Evolutionary conservation across 2,797 vertebrate species (phyloP), one percentile per base, ranked within the genome.

Genomic region (Gila robusta): DNA sequence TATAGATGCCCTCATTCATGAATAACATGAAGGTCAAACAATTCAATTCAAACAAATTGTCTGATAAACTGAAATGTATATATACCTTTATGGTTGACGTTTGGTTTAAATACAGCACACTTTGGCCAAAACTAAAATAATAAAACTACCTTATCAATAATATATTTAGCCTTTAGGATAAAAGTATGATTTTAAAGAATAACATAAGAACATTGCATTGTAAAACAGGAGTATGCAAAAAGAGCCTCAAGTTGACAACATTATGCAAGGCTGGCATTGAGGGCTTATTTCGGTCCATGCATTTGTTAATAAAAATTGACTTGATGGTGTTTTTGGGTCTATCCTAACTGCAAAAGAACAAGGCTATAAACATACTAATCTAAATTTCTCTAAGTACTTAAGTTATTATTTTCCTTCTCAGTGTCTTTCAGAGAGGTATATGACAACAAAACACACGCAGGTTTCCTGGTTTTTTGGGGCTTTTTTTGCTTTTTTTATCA

Each of bases 21-120:
- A 86, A 86, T 64, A 32, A 21, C 44, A 56, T 77, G 41, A 52
- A 85, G 23, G 54, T 59, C 39, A 81, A 81, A 56, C 28, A 47
- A 10, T 49, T 49, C 14, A 16, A 49, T 49, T 16, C 14, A 49
- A 49, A 56, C 39, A 28, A 7, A 49, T 23, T 49, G 6, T 44
- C 39, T 81, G 32, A 80, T 67, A 47, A 49, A 76, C 54, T 62
- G n/a, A 59, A 37, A 79, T 37, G n/a, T 6, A 69, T 67, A 73
- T 72, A 47, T 54, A 49, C 4, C 2, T 81, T 49, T 73, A 35
- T 39, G 39, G 14, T n/a, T 69, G 5, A 23, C 7, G 7, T n/a
- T 64, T 35, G 73, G 32, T 37, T n/a, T 16, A 77, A 71, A 64
- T 35, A 28, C 12, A 81, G 26, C 28, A 62, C 21, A n/a, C 16